Evolutionary conservation across 2,888 invertebrate genomes (phyloP).

Genomic region (Nephrotoma appendiculata): DNA sequence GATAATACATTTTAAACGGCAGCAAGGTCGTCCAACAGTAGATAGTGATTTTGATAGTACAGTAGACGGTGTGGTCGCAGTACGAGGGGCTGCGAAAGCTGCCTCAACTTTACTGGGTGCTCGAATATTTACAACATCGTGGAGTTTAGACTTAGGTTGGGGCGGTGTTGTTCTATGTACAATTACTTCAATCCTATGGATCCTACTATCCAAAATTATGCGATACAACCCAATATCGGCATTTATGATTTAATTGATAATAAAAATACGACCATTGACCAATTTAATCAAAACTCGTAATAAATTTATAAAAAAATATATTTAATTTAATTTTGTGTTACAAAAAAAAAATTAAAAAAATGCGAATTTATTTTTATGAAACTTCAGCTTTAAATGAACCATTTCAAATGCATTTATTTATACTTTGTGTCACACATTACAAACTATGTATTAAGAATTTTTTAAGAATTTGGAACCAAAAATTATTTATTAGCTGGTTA

Average conservation of each 20-base stretch:
- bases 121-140: slow-evolving; percentile 60
- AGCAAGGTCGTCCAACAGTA: slow-evolving; percentile 48
- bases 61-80: slow-evolving; percentile 54
- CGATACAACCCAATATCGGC: slow-evolving; percentile 70
- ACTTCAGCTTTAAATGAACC: neutral
- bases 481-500: neutral
- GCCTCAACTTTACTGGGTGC: slow-evolving; percentile 47
- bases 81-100: slow-evolving; percentile 35
- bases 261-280: neutral
- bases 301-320: neutral
- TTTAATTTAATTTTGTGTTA: neutral
- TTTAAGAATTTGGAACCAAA: neutral
- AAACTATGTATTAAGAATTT: neutral
- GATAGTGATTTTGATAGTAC: slow-evolving; percentile 48
- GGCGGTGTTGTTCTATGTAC: slow-evolving; percentile 72
- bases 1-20: slow-evolving; percentile 84
- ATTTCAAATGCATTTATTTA: neutral
- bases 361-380: neutral
- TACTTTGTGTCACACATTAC: neutral
- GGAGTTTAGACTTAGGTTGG: slow-evolving; percentile 77
- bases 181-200: slow-evolving; percentile 73
- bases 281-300: neutral
- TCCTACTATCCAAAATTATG: slow-evolving; percentile 79
- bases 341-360: neutral
- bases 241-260: slow-evolving; percentile 41